Conservation (phyloP, 2,888 invertebrate genomes). For the Melanotus villosus region DNA sequence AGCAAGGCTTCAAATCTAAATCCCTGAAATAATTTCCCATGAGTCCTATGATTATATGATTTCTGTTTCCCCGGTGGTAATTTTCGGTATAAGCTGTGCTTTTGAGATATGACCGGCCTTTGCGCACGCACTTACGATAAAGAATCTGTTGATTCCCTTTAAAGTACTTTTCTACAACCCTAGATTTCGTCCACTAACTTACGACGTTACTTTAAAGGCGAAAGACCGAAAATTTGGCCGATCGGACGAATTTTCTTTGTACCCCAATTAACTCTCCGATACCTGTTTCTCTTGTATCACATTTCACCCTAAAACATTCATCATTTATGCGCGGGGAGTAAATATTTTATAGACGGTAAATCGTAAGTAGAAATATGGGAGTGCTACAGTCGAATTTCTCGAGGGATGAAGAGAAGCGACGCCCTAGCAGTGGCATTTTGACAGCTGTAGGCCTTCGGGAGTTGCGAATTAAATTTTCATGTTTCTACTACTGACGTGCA, state of each 20-base stretch:
- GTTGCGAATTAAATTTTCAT: constrained; percentile 47
- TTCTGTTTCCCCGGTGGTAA: constrained; percentile 54
- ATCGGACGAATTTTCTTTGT: not conserved
- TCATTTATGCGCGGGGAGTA: constrained; percentile 48
- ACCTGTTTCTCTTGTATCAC: constrained; percentile 27
- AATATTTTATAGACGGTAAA: constrained; percentile 55
- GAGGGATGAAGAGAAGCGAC: constrained; percentile 53
- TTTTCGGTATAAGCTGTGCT: constrained; percentile 47
- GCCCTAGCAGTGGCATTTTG: constrained; percentile 50
- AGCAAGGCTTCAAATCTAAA: constrained; percentile 54
- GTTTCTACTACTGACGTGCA: constrained; percentile 45
- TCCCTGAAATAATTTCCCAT: constrained; percentile 56
- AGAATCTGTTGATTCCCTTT: constrained; percentile 37
- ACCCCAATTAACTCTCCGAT: not conserved
- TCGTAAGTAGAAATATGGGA: constrained; percentile 49
- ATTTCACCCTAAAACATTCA: constrained; percentile 37
- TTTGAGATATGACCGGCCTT: constrained; percentile 44
- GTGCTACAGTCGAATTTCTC: constrained; percentile 52
- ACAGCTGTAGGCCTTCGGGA: constrained; percentile 49
- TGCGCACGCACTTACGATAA: constrained; percentile 42
- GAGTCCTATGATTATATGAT: constrained; percentile 54
- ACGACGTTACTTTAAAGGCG: not conserved
- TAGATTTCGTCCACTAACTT: not conserved
- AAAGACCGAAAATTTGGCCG: not conserved
- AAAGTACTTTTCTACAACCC: constrained; percentile 16